Evolutionary conservation across 2,797 vertebrate genomes (phyloP).

Genomic region (Somateria mollissima): DNA sequence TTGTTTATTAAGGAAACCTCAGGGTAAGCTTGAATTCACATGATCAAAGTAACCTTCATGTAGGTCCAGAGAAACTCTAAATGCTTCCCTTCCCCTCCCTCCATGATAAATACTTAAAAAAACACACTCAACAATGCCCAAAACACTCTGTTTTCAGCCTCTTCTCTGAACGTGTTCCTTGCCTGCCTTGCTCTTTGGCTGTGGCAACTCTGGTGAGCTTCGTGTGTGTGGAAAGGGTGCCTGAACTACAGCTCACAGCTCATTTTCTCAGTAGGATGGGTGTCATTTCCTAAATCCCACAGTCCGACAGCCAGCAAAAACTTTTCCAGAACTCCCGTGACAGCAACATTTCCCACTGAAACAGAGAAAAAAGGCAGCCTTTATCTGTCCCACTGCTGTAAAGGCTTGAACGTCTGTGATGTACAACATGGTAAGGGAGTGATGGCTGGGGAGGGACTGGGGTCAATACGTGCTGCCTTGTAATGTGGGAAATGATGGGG

Average conservation of each 20-base stretch:
- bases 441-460: background rate
- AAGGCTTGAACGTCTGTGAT: background rate
- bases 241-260: background rate
- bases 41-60: background rate
- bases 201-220: background rate
- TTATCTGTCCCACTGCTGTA: background rate
- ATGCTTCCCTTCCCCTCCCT: background rate
- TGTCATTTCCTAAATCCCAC: background rate
- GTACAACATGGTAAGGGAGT: background rate
- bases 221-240: rapidly evolving
- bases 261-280: background rate
- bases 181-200: background rate
- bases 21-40: background rate
- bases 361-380: background rate
- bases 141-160: background rate
- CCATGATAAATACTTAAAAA: background rate
- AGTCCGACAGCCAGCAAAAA: background rate
- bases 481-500: background rate
- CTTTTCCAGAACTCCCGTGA: background rate
- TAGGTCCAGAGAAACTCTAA: background rate
- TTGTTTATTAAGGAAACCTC: background rate
- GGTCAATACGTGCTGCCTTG: background rate
- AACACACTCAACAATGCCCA: background rate
- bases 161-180: background rate
- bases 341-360: background rate